A percentile compares a stretch with the other conserved stretches of the same genome.
These are phyloP conservation scores for Yoshiicerus persimilis DNA, from an alignment of 1,140 invertebrate genomes.

Conservation along the genomic window DNA sequence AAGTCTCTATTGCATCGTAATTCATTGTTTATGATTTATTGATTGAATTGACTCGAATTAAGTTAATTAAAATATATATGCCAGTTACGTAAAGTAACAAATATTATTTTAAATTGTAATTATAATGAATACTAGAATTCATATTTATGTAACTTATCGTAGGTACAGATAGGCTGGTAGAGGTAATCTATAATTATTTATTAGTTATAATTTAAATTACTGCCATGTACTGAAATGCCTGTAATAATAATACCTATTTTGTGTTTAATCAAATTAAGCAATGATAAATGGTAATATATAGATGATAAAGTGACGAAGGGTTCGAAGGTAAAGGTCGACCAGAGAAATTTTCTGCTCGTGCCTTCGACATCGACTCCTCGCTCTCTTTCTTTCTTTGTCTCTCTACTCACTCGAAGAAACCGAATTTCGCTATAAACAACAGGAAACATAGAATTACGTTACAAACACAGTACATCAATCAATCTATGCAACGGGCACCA, in stretches of 20 bases:
- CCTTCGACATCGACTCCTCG: slow-evolving; percentile 19
- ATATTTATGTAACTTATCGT: not conserved
- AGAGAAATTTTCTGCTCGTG: slow-evolving; percentile 9
- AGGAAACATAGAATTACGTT: slow-evolving; percentile 14
- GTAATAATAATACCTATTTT: not conserved
- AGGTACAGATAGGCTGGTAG: not conserved
- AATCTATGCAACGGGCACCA: not conserved
- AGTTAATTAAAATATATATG: not conserved
- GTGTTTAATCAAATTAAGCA: not conserved
- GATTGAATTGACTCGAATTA: not conserved
- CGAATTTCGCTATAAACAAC: slow-evolving; percentile 22
- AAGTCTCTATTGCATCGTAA: slow-evolving; percentile 14
- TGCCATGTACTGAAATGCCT: not conserved
- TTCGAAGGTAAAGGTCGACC: slow-evolving; percentile 7
- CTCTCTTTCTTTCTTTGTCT: slow-evolving; percentile 4
- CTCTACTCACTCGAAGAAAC: slow-evolving; percentile 21
- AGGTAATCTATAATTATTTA: not conserved
- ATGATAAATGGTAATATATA: not conserved
- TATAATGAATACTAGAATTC: not conserved
- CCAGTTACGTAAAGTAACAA: not conserved
- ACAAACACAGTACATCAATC: slow-evolving; percentile 11
- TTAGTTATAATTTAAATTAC: not conserved
- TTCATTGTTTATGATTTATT: slow-evolving; percentile 14
- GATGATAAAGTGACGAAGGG: slow-evolving; percentile 16
- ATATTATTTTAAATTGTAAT: not conserved